Evolutionary conservation across 2,113 vertebrate genomes (phyloP).

Genomic region (Ctenomys sociabilis): DNA sequence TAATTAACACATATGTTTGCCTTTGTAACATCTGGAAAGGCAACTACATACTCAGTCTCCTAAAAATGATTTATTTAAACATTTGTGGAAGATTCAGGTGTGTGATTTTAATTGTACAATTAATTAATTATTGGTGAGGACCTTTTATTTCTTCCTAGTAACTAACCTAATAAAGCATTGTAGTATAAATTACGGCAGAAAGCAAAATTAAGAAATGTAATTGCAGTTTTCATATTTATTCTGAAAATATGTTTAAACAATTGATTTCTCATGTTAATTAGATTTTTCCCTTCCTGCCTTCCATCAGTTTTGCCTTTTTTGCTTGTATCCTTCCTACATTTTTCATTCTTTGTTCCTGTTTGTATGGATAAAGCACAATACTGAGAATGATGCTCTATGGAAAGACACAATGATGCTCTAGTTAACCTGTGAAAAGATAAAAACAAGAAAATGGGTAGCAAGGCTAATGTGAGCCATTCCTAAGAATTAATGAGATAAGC

Average conservation of each 20-base stretch:
- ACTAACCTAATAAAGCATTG: slow-evolving; percentile 59
- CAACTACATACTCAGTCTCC: slow-evolving; percentile 65
- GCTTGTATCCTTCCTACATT: not conserved
- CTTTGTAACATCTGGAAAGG: slow-evolving; percentile 77
- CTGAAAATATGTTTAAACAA: slow-evolving; percentile 41
- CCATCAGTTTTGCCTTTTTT: no score
- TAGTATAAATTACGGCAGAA: slow-evolving; percentile 32
- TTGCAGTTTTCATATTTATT: slow-evolving; percentile 59
- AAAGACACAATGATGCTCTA: not conserved
- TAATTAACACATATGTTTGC: slow-evolving; percentile 75
- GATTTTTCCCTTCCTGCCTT: not conserved
- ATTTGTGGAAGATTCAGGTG: slow-evolving; percentile 76
- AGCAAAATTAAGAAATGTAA: slow-evolving; percentile 60
- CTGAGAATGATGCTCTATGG: not conserved
- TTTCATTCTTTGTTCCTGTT: not conserved
- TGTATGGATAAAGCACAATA: slow-evolving; percentile 37
- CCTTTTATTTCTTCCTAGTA: slow-evolving; percentile 65
- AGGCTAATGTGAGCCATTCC: not conserved
- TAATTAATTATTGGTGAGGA: slow-evolving; percentile 77
- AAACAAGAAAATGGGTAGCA: not conserved
- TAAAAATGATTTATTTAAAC: slow-evolving; percentile 79
- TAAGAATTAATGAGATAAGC: not conserved
- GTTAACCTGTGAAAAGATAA: not conserved
- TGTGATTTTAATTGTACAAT: slow-evolving; percentile 76
- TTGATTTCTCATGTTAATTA: slow-evolving; percentile 38